Base-by-base conservation (phyloP, 2,113 vertebrate species). In the Propithecus coquereli region DNA sequence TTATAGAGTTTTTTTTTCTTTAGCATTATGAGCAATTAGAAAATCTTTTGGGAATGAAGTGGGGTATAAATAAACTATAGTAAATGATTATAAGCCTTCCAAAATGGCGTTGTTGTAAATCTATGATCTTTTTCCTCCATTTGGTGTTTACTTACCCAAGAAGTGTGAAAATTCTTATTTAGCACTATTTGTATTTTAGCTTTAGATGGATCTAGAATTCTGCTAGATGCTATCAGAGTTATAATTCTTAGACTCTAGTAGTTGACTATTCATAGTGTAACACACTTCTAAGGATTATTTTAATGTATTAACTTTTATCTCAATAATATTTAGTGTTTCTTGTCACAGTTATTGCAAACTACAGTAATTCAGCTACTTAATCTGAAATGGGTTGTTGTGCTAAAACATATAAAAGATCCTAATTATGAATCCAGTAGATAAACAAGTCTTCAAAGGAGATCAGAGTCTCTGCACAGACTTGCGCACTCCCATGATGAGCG, bases 271-370 rank as follows among this genome's bases (percentile, higher is more conserved):
- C 40, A 76, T 71, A 81, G 20, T 34, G 59, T n/a, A 80, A 87
- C 0, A 65, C 6, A 76, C 27, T 87, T 91, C 8, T 25, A 71
- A 76, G 59, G 80, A 91, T 85, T 32, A 66, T 68, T 81, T 93
- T 50, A 95, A 86, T 95, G 90, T 1, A 45, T 97, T 92, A 63
- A 94, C 76, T 95, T 95, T 90, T n/a, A 87, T 91, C 94, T 90
- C 18, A 71, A 4, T 43, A 88, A 57, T 83, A 52, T 96, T 71
- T 94, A 66, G 10, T n/a, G 32, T 65, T 97, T 95, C 86, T 94
- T 59, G 45, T 81, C 54, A 76, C 18, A 79, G 57, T 93, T 86
- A 91, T 50, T 96, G 50, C 37, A 97, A 96, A 94, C 93, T 57
- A 43, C 43, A 97, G 61, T 65, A 88, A 89, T 96, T 96, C 18